Evolutionary conservation across 2,888 invertebrate genomes (phyloP).

Genomic region (Mesoligia furuncula): DNA sequence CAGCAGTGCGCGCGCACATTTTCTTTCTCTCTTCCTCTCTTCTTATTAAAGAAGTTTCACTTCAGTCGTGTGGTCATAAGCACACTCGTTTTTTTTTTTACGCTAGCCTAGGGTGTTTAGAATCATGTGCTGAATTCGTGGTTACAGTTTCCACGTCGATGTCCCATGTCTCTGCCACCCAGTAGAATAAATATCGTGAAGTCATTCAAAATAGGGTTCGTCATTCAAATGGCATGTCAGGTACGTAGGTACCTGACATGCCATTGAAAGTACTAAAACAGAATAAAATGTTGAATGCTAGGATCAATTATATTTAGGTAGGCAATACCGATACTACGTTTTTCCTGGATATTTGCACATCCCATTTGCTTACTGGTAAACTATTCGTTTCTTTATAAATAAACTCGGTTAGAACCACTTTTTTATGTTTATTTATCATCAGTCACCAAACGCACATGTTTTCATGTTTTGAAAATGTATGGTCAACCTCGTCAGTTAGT

Average conservation of each 20-base stretch:
- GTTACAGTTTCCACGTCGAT: no score
- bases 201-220: not conserved
- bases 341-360: slow-evolving; percentile 31
- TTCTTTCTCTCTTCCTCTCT: no score
- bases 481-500: not conserved
- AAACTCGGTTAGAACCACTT: slow-evolving; percentile 16
- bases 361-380: slow-evolving; percentile 9
- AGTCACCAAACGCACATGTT: slow-evolving; percentile 14
- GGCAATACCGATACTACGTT: not conserved
- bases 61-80: no score
- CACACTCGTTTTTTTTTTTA: no score
- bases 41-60: no score
- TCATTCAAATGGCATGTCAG: not conserved
- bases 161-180: no score
- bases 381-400: slow-evolving; percentile 30
- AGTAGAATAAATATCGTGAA: not conserved
- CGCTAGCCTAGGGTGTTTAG: no score
- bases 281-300: not conserved
- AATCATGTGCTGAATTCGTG: no score
- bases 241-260: no score
- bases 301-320: not conserved
- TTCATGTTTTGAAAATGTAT: slow-evolving; percentile 20
- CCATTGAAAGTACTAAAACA: not conserved
- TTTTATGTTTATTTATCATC: slow-evolving; percentile 31
- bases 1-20: no score